Percentiles rank a stretch among this genome's conserved stretches.
These are phyloP conservation scores for Flabesymbios commensalis DNA, from an alignment of 2,888 invertebrate species.

Conservation along the genomic window DNA sequence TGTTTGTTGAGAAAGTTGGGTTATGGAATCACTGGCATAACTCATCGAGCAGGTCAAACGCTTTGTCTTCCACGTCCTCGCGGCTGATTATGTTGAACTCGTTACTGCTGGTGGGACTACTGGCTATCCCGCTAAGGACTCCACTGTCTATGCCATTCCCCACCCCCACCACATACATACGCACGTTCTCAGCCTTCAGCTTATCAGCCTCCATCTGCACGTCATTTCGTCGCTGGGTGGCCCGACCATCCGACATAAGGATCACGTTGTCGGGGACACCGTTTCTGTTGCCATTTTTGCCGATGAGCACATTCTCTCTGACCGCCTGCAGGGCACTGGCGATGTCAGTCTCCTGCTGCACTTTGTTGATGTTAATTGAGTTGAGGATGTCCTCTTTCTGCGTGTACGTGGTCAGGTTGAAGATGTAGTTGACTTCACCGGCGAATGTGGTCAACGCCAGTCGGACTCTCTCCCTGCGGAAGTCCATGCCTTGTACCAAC, in stretches of 20 bases:
- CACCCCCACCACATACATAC: constrained; percentile 15
- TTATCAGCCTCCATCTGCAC: neutral
- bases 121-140: constrained; percentile 15
- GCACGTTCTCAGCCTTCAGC: neutral
- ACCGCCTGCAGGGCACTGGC: constrained; percentile 15
- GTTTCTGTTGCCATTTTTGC: constrained; percentile 16
- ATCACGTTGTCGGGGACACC: constrained; percentile 21
- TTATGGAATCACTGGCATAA: too few relatives aligned
- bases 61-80: constrained; percentile 3
- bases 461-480: constrained; percentile 22
- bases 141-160: constrained; percentile 2
- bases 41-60: constrained; percentile 9
- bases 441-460: constrained; percentile 29
- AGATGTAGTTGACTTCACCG: constrained; percentile 4
- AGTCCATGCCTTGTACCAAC: constrained; percentile 29
- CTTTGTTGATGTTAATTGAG: constrained; percentile 24
- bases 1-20: too few relatives aligned
- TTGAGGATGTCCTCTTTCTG: constrained; percentile 28
- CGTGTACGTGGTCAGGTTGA: constrained; percentile 28
- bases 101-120: constrained; percentile 2
- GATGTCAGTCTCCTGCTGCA: constrained; percentile 27
- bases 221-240: neutral
- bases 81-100: constrained; percentile 1
- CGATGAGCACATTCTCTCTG: constrained; percentile 7
- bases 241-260: constrained; percentile 27